These are phyloP conservation scores for Spea multiplicata DNA, from an alignment of 2,113 vertebrate species.

Conservation along the genomic window DNA sequence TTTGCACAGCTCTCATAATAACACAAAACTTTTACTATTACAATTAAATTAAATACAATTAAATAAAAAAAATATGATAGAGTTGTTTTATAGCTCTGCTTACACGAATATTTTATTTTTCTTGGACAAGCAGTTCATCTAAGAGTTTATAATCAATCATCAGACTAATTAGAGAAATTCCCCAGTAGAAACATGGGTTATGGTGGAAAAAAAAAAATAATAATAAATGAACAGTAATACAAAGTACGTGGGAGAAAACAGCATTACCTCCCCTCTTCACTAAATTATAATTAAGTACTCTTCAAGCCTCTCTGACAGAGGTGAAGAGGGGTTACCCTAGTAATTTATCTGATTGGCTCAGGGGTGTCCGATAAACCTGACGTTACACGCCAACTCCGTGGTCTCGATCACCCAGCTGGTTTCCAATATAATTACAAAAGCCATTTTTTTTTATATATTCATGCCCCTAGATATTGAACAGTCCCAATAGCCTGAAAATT, in stretches of 20 bases:
- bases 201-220: conserved; percentile 47
- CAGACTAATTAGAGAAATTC: conserved; percentile 63
- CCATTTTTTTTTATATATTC: conserved; percentile 58
- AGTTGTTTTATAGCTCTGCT: no score
- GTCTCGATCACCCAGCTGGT: conserved; percentile 58
- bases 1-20: no score
- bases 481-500: conserved; percentile 65
- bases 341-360: conserved; percentile 46
- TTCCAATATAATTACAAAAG: conserved; percentile 65
- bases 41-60: no score
- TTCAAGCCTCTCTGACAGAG: conserved; percentile 59
- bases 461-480: conserved; percentile 63
- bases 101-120: neutral
- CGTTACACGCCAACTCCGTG: conserved; percentile 50
- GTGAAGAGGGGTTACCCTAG: conserved; percentile 55
- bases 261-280: conserved; percentile 37
- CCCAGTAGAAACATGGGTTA: conserved; percentile 55
- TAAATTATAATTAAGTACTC: conserved; percentile 66
- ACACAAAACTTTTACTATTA: no score
- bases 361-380: conserved; percentile 51
- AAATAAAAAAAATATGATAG: no score
- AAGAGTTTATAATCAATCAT: conserved; percentile 39
- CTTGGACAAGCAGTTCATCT: neutral
- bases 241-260: conserved; percentile 53
- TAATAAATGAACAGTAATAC: conserved; percentile 66